Evolutionary conservation across 64 coral and sea anemone genomes (phyloP).

Genomic region (Actinia equina): DNA sequence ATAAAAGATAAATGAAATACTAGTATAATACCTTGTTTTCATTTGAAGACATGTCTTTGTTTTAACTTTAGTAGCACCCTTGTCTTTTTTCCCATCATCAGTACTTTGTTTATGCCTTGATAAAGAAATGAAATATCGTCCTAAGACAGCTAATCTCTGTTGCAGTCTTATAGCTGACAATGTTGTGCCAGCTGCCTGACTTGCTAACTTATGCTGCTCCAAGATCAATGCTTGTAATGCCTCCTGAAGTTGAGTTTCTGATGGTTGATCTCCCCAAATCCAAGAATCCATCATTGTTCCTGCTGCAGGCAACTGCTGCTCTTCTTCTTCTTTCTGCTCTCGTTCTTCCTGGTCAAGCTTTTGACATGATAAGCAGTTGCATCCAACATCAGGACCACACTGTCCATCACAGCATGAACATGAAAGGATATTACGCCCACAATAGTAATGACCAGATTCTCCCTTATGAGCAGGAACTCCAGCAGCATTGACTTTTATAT

Average conservation of each 20-base stretch:
- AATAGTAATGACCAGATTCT: slow-evolving; percentile 78
- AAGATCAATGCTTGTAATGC: slow-evolving; percentile 83
- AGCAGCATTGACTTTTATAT: slow-evolving; percentile 54
- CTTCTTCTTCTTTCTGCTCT: slow-evolving; percentile 86
- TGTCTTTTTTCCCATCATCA: slow-evolving; percentile 37
- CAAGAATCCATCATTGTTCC: slow-evolving; percentile 86
- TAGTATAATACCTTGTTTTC: not conserved
- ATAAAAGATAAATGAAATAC: no score
- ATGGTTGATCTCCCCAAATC: slow-evolving; percentile 95
- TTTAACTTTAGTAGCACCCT: not conserved
- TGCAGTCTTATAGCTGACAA: slow-evolving; percentile 89
- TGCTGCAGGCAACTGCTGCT: slow-evolving; percentile 45
- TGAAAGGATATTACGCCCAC: slow-evolving; percentile 70
- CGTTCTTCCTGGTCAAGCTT: slow-evolving; percentile 90
- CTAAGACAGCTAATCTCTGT: slow-evolving; percentile 87
- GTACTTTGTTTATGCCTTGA: slow-evolving; percentile 43
- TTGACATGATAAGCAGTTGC: slow-evolving; percentile 78
- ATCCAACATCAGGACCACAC: slow-evolving; percentile 70
- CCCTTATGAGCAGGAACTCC: slow-evolving; percentile 85
- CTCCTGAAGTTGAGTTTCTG: slow-evolving; percentile 58
- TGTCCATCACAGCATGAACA: slow-evolving; percentile 83
- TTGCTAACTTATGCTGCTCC: slow-evolving; percentile 82
- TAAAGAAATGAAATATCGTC: slow-evolving; percentile 86
- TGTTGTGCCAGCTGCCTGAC: slow-evolving; percentile 92
- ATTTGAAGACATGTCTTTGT: not conserved